Base-by-base conservation (phyloP, 2,888 invertebrate genomes). In the Drosophila villosipedis region DNA sequence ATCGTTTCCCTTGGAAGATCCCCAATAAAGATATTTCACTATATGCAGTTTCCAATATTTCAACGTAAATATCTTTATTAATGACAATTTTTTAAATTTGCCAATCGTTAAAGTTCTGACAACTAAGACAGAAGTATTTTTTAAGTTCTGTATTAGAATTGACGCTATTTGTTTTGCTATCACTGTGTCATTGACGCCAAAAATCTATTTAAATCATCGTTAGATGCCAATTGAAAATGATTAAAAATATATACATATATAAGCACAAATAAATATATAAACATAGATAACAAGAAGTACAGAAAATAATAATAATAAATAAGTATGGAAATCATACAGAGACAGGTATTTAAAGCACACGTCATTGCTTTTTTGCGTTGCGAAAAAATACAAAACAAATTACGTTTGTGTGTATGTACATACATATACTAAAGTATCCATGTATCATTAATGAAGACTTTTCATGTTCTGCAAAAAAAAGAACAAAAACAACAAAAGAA, bases 321-420 rank as follows among this genome's bases (percentile, higher is more conserved):
- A 73, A 47, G 60, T 35, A 47, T 39, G 25, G 39, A 60, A 64
- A 74, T 54, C 33, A 72, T 31, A 78, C 52, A 31, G 31, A 2
- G 41, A 7, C 31, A 37, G 30, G 1, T 49, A 31, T 59, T 62
- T 65, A 33, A 61, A 66, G 43, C 64, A 69, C 80, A 76, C 80
- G 79, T 79, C 80, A 80, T 80, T 62, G 62, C 67, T 74, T 73
- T 68, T 67, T 77, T 61, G 49, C 68, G 55, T 19, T 57, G 57
- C 49, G 49, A 50, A 67, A 67, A 61, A 62, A 62, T 30, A 28
- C 30, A 78, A 73, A 43, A 66, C 61, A 71, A 66, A 25, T 58
- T 52, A 50, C 12, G 28, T 50, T 3, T 50, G 49, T 39, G 22
- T 28, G 12, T 39, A 12, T 50, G 2, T 55, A 59, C 31, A 55